Evolutionary conservation across 2,888 invertebrate species (phyloP), one percentile per base, ranked within the genome.

Genomic region (Sisyra terminalis): DNA sequence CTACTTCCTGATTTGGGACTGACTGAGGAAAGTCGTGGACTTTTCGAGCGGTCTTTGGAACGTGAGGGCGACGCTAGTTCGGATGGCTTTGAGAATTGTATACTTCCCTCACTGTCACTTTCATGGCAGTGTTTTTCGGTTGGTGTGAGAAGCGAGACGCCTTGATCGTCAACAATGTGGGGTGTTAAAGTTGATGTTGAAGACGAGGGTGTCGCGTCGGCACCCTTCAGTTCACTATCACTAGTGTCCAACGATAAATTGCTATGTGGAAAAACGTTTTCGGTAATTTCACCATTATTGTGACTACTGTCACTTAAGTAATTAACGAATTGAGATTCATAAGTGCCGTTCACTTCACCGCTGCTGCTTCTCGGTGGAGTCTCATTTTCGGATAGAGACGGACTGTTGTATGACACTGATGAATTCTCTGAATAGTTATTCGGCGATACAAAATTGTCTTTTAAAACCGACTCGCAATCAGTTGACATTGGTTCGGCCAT

Each of bases 401-500:
- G 37, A 37, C 37, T 37, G 16, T 37, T 37, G 11, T 37, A 37
- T 11, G 37, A 37, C 18, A 37, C 18, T 15, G 37, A 37, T 3
- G 37, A 37, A 18, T 37, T 37, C 11, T 37, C 37, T 8, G 37
- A 37, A 10, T 37, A 37, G 16, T 37, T 37, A 3, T 16, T 18
- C 11, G 37, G 37, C 10, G 37, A 37, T 17, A 18, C 37, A 18
- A 37, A 37, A 37, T 18, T 37, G 37, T 16, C 37, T 37, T 37
- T 37, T 10, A 37, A 16, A 9, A 37, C 37, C 16, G 37, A 17
- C 16, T 37, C 37, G 17, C 37, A 37, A 37, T 37, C 42, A 17
- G 29, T 29, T 35, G 42, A 35, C 18, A 29, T 35, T 14, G 35
- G 35, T 34, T 42, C 42, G 16, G 42, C 42, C 42, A 42, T 42